Conservation (phyloP, 1,140 invertebrate species). For the Telenomus remus region DNA sequence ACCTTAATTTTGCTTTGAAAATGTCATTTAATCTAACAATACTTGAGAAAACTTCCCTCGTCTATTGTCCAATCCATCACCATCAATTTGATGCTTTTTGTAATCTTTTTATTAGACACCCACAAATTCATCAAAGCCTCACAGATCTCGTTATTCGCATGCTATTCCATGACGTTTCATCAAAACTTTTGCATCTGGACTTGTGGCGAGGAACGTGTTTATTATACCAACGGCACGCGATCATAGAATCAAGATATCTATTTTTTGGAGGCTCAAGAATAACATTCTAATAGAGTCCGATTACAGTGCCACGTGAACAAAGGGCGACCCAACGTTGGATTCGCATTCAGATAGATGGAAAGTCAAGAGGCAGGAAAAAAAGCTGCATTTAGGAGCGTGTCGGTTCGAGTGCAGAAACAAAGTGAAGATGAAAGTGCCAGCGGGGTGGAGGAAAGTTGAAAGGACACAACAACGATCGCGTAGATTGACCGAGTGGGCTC, state of each 20-base stretch:
- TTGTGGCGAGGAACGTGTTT: slow-evolving; percentile 10
- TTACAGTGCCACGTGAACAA: slow-evolving; percentile 32
- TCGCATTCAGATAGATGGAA: slow-evolving; percentile 24
- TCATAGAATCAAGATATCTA: slow-evolving; percentile 31
- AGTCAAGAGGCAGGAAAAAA: slow-evolving; percentile 20
- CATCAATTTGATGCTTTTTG: too few species aligned
- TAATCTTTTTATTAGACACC: neutral
- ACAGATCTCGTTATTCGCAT: slow-evolving; percentile 4
- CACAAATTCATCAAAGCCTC: slow-evolving; percentile 5
- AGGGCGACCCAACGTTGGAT: slow-evolving; percentile 25
- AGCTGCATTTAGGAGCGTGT: slow-evolving; percentile 13
- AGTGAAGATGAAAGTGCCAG: slow-evolving; percentile 29
- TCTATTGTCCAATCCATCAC: too few species aligned
- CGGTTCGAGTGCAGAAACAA: slow-evolving; percentile 42
- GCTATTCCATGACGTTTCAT: too few species aligned
- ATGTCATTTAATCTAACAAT: too few species aligned
- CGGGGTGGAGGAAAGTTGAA: slow-evolving; percentile 2
- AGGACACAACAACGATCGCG: neutral
- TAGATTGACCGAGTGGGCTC: slow-evolving; percentile 38
- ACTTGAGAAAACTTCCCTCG: too few species aligned
- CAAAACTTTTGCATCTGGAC: neutral
- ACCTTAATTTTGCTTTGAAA: too few species aligned
- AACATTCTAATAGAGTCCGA: slow-evolving; percentile 29
- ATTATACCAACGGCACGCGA: slow-evolving; percentile 34
- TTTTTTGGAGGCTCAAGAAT: slow-evolving; percentile 12